These are phyloP conservation scores for Clarias gariepinus DNA, from an alignment of 2,113 vertebrate genomes.

Conservation along the genomic window DNA sequence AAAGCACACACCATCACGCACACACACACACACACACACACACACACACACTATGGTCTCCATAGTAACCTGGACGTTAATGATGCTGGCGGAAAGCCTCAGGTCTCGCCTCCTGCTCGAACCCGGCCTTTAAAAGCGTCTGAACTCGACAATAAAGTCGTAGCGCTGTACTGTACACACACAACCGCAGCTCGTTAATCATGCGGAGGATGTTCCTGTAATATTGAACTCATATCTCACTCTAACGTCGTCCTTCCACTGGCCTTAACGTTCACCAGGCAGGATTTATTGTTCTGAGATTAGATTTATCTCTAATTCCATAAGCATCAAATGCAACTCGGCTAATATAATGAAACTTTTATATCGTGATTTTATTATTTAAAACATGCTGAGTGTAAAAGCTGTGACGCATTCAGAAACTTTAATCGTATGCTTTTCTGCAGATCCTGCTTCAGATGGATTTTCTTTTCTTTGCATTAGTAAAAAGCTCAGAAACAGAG, in stretches of 20 bases:
- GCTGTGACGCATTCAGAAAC: neutral
- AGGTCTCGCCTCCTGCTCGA: neutral
- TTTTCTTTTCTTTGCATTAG: neutral
- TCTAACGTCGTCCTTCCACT: no score
- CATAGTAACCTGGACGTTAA: constrained; percentile 27
- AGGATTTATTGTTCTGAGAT: neutral
- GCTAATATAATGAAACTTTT: neutral
- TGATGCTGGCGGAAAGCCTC: neutral
- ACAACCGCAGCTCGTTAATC: neutral
- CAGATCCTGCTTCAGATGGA: neutral
- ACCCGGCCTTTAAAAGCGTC: neutral
- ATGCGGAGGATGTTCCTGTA: neutral
- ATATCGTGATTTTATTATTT: neutral
- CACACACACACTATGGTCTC: constrained; percentile 26
- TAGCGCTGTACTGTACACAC: neutral
- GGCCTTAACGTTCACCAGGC: neutral
- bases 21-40: neutral
- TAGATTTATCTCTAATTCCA: neutral
- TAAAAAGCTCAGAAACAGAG: neutral
- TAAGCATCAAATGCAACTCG: neutral
- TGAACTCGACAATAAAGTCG: neutral
- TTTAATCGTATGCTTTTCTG: neutral
- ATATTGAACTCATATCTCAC: neutral
- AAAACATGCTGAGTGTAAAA: neutral
- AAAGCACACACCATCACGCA: neutral